Evolutionary conservation across 2,113 vertebrate species (phyloP).

Genomic region (Meriones unguiculatus): DNA sequence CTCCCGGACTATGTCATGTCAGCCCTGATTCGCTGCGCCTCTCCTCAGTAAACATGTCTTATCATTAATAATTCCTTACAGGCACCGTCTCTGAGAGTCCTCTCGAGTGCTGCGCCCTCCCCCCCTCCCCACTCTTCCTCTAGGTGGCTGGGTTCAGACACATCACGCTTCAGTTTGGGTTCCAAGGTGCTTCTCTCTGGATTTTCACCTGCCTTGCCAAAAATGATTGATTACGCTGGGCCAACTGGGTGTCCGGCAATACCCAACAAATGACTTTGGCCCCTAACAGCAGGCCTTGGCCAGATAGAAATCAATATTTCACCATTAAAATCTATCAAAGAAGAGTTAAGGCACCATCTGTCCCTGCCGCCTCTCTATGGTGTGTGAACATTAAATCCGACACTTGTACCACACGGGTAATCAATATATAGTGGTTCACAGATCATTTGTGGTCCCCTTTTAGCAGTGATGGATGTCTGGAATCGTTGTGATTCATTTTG

Average conservation of each 20-base stretch:
- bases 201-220: slow-evolving; percentile 93
- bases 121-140: slow-evolving; percentile 31
- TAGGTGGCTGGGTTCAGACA: slow-evolving; percentile 81
- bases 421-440: slow-evolving; percentile 99
- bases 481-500: slow-evolving; percentile 99
- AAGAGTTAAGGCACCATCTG: slow-evolving; percentile 98
- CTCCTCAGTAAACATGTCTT: slow-evolving; percentile 95
- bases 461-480: slow-evolving; percentile 97
- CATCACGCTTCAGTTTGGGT: slow-evolving; percentile 87
- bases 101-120: slow-evolving; percentile 42
- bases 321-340: slow-evolving; percentile 99
- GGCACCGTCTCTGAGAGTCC: slow-evolving; percentile 85
- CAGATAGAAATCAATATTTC: slow-evolving; percentile 99
- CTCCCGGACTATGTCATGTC: slow-evolving; percentile 92
- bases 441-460: slow-evolving; percentile 99
- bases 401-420: slow-evolving; percentile 98
- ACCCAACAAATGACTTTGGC: slow-evolving; percentile 99
- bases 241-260: slow-evolving; percentile 95
- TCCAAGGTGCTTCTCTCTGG: slow-evolving; percentile 90
- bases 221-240: slow-evolving; percentile 96
- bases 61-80: slow-evolving; percentile 95
- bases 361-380: slow-evolving; percentile 96
- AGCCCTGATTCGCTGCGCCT: slow-evolving; percentile 93
- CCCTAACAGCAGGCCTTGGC: slow-evolving; percentile 98
- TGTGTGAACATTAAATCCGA: slow-evolving; percentile 98